A percentile compares a stretch with the other conserved stretches of the same genome.
Evolutionary conservation across 1,140 invertebrate genomes (phyloP).

Genomic region (Chironomus tepperi): DNA sequence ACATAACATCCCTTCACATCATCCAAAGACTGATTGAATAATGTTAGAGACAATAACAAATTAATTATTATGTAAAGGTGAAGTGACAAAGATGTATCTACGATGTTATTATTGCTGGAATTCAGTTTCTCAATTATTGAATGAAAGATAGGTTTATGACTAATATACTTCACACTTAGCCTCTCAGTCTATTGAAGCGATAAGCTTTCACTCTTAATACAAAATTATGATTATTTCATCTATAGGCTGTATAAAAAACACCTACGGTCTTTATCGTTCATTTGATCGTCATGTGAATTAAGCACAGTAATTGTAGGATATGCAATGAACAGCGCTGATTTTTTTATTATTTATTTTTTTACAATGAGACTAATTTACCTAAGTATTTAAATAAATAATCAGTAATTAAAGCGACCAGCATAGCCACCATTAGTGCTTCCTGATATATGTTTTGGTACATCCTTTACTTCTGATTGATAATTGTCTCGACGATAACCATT

Average conservation of each 20-base stretch:
- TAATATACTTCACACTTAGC: no score
- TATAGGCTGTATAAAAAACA: background rate
- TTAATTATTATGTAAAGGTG: no score
- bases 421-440: background rate
- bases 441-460: background rate
- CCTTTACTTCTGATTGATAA: background rate
- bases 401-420: background rate
- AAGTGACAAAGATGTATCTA: no score
- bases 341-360: no score
- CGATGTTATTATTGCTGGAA: no score
- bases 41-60: no score
- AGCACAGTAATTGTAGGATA: background rate
- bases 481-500: background rate
- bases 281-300: background rate
- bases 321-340: background rate
- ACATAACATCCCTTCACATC: slow-evolving; percentile 6
- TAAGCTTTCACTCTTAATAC: background rate
- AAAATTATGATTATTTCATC: background rate
- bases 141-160: no score
- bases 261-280: slow-evolving; percentile 5
- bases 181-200: background rate
- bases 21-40: background rate
- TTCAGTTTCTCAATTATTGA: no score
- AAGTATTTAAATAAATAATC: background rate
- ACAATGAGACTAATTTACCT: background rate